phyloP scores from a whole-genome alignment of 2,797 vertebrate genomes.

The Toxotes lorentzi region DNA sequence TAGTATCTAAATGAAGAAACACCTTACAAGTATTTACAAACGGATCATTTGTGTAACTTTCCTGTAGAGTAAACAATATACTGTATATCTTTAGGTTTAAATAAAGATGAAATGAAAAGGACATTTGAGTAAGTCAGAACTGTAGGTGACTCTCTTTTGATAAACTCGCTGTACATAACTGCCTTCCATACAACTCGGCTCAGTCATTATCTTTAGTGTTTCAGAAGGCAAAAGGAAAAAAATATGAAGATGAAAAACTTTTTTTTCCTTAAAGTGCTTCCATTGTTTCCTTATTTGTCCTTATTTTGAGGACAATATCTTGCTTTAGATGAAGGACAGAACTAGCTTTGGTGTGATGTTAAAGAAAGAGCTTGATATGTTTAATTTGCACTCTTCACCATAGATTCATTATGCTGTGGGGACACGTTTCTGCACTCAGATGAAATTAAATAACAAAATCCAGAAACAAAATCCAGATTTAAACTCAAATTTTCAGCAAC shows the following conservation, averaged over 20 bases:
- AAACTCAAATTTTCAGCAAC: conserved; percentile 29
- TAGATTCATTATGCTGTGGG: conserved; percentile 27
- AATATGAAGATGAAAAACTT: conserved; percentile 35
- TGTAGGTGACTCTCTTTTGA: conserved; percentile 94
- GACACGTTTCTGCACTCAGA: conserved; percentile 21
- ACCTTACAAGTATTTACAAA: conserved; percentile 84
- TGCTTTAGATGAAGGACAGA: conserved; percentile 74
- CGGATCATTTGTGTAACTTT: conserved; percentile 97
- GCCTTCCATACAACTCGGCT: conserved; percentile 92
- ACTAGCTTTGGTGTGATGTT: conserved; percentile 10
- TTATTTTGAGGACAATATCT: conserved; percentile 79
- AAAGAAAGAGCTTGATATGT: conserved; percentile 24
- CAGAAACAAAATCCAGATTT: conserved; percentile 27
- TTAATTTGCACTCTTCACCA: conserved; percentile 32
- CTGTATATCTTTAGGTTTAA: conserved; percentile 95
- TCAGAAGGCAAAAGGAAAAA: conserved; percentile 89
- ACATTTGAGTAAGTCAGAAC: conserved; percentile 94
- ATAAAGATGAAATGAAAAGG: conserved; percentile 82
- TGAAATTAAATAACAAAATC: conserved; percentile 23
- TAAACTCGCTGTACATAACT: conserved; percentile 96
- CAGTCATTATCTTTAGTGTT: conserved; percentile 90
- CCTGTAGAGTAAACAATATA: conserved; percentile 94
- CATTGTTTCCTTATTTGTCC: conserved; percentile 86
- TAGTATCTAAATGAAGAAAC: conserved; percentile 92
- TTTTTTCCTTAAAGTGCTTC: conserved; percentile 62